phyloP scores from a whole-genome alignment of 2,797 vertebrate genomes.

The Alectoris magna region DNA sequence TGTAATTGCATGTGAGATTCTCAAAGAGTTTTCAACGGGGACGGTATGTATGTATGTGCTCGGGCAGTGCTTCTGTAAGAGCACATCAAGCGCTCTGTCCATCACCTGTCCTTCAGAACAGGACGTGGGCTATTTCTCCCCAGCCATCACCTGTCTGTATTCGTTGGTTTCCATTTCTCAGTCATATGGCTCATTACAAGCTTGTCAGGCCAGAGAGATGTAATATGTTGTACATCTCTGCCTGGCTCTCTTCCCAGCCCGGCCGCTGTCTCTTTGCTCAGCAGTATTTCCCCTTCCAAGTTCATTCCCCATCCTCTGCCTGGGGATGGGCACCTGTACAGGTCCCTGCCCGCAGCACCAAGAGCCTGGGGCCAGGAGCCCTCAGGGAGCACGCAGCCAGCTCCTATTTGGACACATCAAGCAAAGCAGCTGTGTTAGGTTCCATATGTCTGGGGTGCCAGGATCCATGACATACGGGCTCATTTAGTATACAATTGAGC shows the following conservation, averaged over 20 bases:
- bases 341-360: not conserved
- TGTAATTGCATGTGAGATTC: not conserved
- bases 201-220: not conserved
- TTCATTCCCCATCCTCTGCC: not conserved
- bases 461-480: slow-evolving; percentile 66
- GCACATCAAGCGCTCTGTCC: not conserved
- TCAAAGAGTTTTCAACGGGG: not conserved
- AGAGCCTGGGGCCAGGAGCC: not conserved
- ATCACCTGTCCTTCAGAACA: accelerated
- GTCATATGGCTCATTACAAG: not conserved
- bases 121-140: not conserved
- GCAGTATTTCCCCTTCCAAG: not conserved
- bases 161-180: not conserved
- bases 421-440: slow-evolving; percentile 57
- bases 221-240: not conserved
- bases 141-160: not conserved
- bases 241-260: not conserved
- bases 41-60: not conserved
- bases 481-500: slow-evolving; percentile 33
- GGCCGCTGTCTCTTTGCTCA: not conserved
- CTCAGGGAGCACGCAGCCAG: not conserved
- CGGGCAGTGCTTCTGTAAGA: not conserved
- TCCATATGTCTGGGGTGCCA: slow-evolving; percentile 62
- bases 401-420: not conserved
- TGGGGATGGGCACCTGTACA: not conserved